Percentiles rank a stretch among this genome's conserved stretches.
These are phyloP conservation scores for Zygogramma bicolorata DNA, from an alignment of 2,888 invertebrate genomes.

Conservation along the genomic window DNA sequence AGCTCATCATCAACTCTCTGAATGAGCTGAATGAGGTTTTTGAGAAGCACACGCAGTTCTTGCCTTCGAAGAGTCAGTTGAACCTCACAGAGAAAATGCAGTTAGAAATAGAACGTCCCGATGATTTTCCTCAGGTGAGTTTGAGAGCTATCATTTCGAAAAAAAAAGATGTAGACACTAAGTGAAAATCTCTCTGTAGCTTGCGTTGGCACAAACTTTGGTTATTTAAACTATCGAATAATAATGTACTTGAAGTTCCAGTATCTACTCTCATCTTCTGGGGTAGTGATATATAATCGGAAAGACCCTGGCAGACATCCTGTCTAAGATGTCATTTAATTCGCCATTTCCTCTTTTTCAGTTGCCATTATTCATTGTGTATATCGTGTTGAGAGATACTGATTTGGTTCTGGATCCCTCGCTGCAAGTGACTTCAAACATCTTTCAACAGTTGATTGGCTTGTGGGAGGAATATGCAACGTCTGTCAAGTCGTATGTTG, in stretches of 20 bases:
- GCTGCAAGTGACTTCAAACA: conserved; percentile 70
- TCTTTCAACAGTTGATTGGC: conserved; percentile 73
- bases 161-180: too few species aligned
- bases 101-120: conserved; percentile 68
- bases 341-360: conserved; percentile 58
- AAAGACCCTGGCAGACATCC: too few species aligned
- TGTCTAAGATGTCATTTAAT: too few species aligned
- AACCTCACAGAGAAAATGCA: conserved; percentile 48
- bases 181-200: too few species aligned
- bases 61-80: conserved; percentile 67
- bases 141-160: neutral
- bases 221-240: too few species aligned
- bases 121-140: conserved; percentile 63
- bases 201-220: too few species aligned
- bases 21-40: conserved; percentile 71
- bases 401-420: conserved; percentile 72
- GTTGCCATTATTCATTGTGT: conserved; percentile 75
- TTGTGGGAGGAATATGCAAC: conserved; percentile 78
- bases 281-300: too few species aligned
- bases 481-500: conserved; percentile 78
- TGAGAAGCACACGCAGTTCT: conserved; percentile 69
- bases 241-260: too few species aligned
- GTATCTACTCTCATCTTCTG: too few species aligned
- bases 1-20: conserved; percentile 75
- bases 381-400: conserved; percentile 66